Evolutionary conservation across 2,888 invertebrate species (phyloP).

Genomic region (Oxytorus armatus): DNA sequence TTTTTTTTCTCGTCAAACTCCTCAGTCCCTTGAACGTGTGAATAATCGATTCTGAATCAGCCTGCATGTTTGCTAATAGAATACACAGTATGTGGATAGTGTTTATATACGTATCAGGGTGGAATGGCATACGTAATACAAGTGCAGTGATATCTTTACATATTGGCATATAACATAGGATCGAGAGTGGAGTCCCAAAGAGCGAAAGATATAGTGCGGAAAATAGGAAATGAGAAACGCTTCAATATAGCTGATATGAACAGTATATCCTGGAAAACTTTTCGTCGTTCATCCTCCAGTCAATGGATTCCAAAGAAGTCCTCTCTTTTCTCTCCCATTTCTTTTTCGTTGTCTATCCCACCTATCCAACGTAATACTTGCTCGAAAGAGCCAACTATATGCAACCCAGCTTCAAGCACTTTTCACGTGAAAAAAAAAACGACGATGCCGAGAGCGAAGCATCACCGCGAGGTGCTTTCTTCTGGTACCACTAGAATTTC

Average conservation of each 20-base stretch:
- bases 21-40: not conserved
- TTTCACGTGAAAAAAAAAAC: slow-evolving; percentile 30
- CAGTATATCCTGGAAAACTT: slow-evolving; percentile 32
- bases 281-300: slow-evolving; percentile 27
- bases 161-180: slow-evolving; percentile 8
- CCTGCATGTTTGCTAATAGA: slow-evolving; percentile 6
- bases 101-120: not conserved
- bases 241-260: slow-evolving; percentile 45
- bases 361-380: slow-evolving; percentile 17
- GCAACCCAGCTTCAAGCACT: slow-evolving; percentile 3
- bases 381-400: slow-evolving; percentile 22
- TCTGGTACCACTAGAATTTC: slow-evolving; percentile 32
- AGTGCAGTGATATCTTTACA: slow-evolving; percentile 25
- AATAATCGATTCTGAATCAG: slow-evolving; percentile 1
- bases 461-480: slow-evolving; percentile 17
- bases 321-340: not conserved
- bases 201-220: not conserved
- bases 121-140: slow-evolving; percentile 4
- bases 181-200: slow-evolving; percentile 2
- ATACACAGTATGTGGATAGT: not conserved
- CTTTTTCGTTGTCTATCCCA: not conserved
- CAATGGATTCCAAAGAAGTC: slow-evolving; percentile 45
- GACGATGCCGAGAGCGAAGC: slow-evolving; percentile 9
- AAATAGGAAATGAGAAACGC: slow-evolving; percentile 18
- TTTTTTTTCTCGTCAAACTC: too few species aligned